Conservation (phyloP, 2,797 vertebrate genomes). For the Anguilla marmorata region DNA sequence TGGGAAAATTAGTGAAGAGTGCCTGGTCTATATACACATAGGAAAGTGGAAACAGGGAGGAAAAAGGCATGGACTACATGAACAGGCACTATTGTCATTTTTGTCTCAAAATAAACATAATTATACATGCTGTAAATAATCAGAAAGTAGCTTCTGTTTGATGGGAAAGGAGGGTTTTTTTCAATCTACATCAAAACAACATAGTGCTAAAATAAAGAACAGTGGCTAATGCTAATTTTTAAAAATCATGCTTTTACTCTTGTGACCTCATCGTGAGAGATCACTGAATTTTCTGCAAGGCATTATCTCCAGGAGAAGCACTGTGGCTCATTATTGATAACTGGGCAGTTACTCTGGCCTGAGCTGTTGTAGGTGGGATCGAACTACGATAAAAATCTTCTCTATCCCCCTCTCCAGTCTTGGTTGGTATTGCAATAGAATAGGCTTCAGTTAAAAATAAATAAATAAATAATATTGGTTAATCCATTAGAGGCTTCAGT, state of each 20-base stretch:
- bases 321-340: constrained; percentile 40
- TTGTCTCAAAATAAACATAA: no score
- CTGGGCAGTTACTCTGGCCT: constrained; percentile 44
- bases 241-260: no score
- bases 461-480: neutral
- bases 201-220: no score
- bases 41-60: no score
- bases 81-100: no score
- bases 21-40: no score
- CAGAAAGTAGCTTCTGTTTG: no score
- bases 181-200: no score
- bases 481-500: constrained; percentile 20
- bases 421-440: neutral
- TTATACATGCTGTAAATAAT: no score
- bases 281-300: neutral
- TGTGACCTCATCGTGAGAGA: neutral
- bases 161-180: no score
- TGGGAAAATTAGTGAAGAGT: neutral
- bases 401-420: constrained; percentile 28
- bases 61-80: no score
- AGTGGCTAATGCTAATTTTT: no score
- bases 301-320: neutral
- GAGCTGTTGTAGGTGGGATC: constrained; percentile 44
- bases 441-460: neutral
- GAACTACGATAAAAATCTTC: constrained; percentile 48